These are phyloP conservation scores for Isoperla grammatica DNA, from an alignment of 2,888 invertebrate species.

Conservation along the genomic window DNA sequence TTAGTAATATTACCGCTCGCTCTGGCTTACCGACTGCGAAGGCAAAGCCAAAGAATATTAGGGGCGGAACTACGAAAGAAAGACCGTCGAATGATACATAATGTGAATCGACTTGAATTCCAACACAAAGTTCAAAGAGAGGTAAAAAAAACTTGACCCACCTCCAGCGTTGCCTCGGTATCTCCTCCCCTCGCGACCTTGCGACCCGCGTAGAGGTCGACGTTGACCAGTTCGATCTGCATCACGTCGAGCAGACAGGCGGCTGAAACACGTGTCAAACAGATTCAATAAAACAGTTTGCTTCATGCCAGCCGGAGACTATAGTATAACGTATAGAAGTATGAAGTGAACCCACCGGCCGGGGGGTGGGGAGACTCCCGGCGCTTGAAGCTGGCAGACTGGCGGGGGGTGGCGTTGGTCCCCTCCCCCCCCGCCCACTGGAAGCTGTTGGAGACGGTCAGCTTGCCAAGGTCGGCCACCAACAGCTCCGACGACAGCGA, in stretches of 20 bases:
- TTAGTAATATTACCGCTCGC: no score
- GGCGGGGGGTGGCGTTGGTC: conserved; percentile 48
- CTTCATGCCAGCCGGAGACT: conserved; percentile 2
- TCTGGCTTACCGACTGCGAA: no score
- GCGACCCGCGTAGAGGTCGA: conserved; percentile 67
- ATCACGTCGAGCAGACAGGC: conserved; percentile 67
- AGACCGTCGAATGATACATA: no score
- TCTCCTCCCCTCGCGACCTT: conserved; percentile 37
- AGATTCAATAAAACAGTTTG: no score
- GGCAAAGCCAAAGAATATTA: no score
- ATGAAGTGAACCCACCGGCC: no score
- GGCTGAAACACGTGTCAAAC: conserved; percentile 29
- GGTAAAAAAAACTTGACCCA: no score
- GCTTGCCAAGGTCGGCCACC: conserved; percentile 71
- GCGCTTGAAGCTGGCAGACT: conserved; percentile 5
- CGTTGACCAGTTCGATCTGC: conserved; percentile 64
- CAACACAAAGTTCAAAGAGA: no score
- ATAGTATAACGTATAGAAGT: no score
- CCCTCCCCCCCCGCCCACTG: conserved; percentile 49
- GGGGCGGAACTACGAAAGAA: no score
- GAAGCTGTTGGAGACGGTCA: conserved; percentile 74
- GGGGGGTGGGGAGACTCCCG: neutral
- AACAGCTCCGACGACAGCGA: conserved; percentile 71
- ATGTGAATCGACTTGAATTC: no score
- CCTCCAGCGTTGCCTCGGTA: conserved; percentile 20